Percentiles rank a stretch among this genome's conserved stretches.
Evolutionary conservation across 2,113 vertebrate genomes (phyloP).

Genomic region (Prinia subflava): DNA sequence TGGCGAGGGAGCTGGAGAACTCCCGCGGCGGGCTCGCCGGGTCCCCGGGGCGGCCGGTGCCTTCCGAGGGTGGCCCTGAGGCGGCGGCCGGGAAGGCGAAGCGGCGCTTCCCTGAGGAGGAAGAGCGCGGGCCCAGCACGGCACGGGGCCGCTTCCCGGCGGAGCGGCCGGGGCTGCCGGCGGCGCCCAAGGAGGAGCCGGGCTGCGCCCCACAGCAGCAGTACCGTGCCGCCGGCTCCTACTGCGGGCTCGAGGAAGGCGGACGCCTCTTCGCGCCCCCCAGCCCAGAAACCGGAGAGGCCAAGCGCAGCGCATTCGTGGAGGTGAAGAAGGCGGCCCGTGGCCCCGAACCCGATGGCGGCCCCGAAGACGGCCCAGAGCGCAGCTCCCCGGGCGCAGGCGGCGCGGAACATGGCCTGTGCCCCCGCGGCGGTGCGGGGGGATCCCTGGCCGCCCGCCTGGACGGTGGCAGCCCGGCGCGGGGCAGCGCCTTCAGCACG

Average conservation of each 20-base stretch:
- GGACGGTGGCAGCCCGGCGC: no score
- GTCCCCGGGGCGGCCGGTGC: conserved; percentile 17
- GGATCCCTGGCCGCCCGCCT: background rate
- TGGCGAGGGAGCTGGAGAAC: conserved; percentile 92
- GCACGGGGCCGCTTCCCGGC: background rate
- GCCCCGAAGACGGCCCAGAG: background rate
- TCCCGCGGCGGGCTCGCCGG: conserved; percentile 38
- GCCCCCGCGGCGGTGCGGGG: no score
- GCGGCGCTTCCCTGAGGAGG: conserved; percentile 78
- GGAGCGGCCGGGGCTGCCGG: conserved; percentile 37
- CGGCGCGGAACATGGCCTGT: background rate
- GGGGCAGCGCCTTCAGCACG: no score
- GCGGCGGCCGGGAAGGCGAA: conserved; percentile 68
- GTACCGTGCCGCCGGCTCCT: conserved; percentile 81
- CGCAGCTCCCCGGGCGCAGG: background rate
- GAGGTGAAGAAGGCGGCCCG: conserved; percentile 88
- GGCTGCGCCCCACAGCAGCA: conserved; percentile 88
- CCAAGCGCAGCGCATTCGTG: conserved; percentile 92
- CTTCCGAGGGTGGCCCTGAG: background rate
- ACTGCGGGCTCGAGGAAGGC: conserved; percentile 84
- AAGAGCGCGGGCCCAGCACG: background rate
- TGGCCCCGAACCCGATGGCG: conserved; percentile 15
- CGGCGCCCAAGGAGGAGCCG: conserved; percentile 84
- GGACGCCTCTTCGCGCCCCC: conserved; percentile 79
- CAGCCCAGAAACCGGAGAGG: conserved; percentile 76